phyloP scores from a whole-genome alignment of 2,888 invertebrate genomes.

The Lymantria monacha region DNA sequence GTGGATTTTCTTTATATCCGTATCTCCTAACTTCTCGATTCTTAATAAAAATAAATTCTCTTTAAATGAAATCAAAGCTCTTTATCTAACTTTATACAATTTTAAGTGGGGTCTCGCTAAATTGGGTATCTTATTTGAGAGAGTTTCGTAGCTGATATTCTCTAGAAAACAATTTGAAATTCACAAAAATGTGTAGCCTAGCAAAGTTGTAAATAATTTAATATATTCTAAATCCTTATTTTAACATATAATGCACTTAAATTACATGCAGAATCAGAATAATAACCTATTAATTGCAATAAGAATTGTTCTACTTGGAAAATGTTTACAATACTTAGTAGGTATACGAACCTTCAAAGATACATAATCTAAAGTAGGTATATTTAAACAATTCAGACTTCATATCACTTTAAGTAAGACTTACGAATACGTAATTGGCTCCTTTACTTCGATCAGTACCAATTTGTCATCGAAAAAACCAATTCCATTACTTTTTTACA shows the following conservation, averaged over 20 bases:
- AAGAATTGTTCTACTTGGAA: no score
- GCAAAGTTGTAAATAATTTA: slow-evolving; percentile 3
- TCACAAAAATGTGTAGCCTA: slow-evolving; percentile 17
- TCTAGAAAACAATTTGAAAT: slow-evolving; percentile 22
- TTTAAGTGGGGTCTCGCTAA: slow-evolving; percentile 29
- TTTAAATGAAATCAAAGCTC: slow-evolving; percentile 35
- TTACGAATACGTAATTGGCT: not conserved
- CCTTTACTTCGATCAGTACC: slow-evolving; percentile 8
- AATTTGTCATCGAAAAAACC: slow-evolving; percentile 20
- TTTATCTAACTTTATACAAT: slow-evolving; percentile 27
- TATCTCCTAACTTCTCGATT: slow-evolving; percentile 18
- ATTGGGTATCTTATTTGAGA: slow-evolving; percentile 33
- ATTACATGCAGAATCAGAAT: no score
- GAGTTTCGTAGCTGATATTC: slow-evolving; percentile 21
- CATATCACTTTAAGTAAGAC: no score
- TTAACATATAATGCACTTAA: no score
- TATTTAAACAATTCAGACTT: no score
- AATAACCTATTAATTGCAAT: no score
- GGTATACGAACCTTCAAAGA: no score
- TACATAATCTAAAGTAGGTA: no score
- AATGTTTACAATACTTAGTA: no score
- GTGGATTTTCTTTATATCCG: slow-evolving; percentile 24
- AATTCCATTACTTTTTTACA: slow-evolving; percentile 12
- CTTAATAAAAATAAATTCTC: slow-evolving; percentile 34
- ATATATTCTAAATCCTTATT: no score